These are phyloP conservation scores for Papilio aristodemus DNA, from an alignment of 1,140 invertebrate species.

Conservation along the genomic window DNA sequence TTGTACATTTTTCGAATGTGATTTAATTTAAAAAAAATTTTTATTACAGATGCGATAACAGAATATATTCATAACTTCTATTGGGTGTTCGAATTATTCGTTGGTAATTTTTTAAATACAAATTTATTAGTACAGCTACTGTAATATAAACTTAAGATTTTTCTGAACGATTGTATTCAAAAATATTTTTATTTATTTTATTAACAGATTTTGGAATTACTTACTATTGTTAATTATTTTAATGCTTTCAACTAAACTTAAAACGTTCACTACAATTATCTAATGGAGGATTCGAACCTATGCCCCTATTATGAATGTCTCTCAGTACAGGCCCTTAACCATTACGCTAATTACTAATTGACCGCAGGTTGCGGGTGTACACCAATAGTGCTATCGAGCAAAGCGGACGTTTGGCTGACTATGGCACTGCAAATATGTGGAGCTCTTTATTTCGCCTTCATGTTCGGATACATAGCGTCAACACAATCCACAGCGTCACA, in stretches of 20 bases:
- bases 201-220: no score
- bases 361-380: conserved; percentile 66
- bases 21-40: conserved; percentile 22
- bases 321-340: no score
- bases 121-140: no score
- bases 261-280: no score
- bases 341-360: no score
- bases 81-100: conserved; percentile 66
- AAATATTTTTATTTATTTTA: no score
- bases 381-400: conserved; percentile 46
- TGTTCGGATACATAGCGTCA: conserved; percentile 67
- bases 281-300: no score
- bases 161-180: no score
- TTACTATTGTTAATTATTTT: no score
- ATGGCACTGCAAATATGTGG: conserved; percentile 55
- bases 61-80: conserved; percentile 63
- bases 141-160: no score
- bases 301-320: no score
- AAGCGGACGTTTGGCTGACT: conserved; percentile 50
- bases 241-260: no score
- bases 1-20: not conserved
- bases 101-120: conserved; percentile 53
- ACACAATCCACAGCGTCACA: conserved; percentile 55
- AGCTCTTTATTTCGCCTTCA: conserved; percentile 65
- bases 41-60: conserved; percentile 51